Evolutionary conservation across 1,140 invertebrate species (phyloP).

Genomic region (Cecropterus lyciades): DNA sequence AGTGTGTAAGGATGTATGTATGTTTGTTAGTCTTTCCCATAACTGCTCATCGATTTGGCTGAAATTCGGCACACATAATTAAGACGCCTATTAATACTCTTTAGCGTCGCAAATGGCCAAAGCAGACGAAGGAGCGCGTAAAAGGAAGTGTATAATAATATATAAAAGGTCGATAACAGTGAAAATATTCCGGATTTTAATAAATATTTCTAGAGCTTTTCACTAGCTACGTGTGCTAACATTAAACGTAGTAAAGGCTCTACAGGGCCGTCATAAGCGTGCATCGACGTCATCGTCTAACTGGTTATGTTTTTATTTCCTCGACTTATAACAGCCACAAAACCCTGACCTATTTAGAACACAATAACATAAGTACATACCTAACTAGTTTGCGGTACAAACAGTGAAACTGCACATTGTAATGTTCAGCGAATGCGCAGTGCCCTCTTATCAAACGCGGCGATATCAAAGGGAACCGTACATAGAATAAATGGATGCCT

Average conservation of each 20-base stretch:
- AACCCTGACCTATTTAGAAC: slow-evolving; percentile 56
- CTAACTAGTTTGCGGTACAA: slow-evolving; percentile 48
- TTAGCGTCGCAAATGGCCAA: no score
- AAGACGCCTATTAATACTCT: no score
- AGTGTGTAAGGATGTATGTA: no score
- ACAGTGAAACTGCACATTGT: slow-evolving; percentile 51
- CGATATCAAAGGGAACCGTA: slow-evolving; percentile 59
- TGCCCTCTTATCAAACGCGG: slow-evolving; percentile 64
- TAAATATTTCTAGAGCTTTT: background rate
- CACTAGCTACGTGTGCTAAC: background rate
- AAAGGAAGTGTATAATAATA: no score
- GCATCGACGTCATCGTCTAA: background rate
- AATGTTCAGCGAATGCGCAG: slow-evolving; percentile 48
- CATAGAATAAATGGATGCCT: slow-evolving; percentile 52
- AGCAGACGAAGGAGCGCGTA: no score
- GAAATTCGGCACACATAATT: no score
- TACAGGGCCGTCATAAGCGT: background rate
- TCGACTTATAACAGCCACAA: slow-evolving; percentile 33
- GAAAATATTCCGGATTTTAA: no score
- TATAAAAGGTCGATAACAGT: no score
- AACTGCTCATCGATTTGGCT: no score
- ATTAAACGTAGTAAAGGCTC: background rate
- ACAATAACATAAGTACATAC: slow-evolving; percentile 32
- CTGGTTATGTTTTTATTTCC: slow-evolving; percentile 40
- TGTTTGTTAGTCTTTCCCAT: no score